These are phyloP conservation scores for Dipodomys ordii DNA, from an alignment of 2,113 vertebrate genomes.

Conservation along the genomic window DNA sequence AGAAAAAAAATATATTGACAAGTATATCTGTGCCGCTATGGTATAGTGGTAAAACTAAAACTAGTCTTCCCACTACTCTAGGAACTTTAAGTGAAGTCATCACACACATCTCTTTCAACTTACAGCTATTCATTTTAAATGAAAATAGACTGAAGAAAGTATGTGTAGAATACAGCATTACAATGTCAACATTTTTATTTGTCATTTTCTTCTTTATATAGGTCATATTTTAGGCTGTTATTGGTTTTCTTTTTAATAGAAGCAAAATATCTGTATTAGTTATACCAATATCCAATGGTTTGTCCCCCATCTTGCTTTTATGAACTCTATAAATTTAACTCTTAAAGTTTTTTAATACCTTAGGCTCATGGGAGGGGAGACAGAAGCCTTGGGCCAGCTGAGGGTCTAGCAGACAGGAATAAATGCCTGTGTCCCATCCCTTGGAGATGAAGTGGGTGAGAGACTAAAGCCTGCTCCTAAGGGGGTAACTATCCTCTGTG, in stretches of 20 bases:
- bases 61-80: neutral
- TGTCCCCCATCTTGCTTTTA: neutral
- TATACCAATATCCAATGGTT: neutral
- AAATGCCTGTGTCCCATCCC: neutral
- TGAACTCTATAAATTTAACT: neutral
- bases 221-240: neutral
- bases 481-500: neutral
- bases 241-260: neutral
- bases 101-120: neutral
- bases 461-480: neutral
- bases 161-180: neutral
- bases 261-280: neutral
- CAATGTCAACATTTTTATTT: neutral
- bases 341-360: neutral
- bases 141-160: neutral
- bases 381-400: neutral
- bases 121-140: neutral
- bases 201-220: neutral
- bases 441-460: neutral
- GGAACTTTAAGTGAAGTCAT: neutral
- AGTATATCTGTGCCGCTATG: neutral
- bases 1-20: neutral
- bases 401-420: neutral
- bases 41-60: neutral
- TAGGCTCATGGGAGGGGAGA: neutral